Evolutionary conservation across 2,888 invertebrate genomes (phyloP), one percentile per base, ranked within the genome.

Genomic region (Agrotis segetum): DNA sequence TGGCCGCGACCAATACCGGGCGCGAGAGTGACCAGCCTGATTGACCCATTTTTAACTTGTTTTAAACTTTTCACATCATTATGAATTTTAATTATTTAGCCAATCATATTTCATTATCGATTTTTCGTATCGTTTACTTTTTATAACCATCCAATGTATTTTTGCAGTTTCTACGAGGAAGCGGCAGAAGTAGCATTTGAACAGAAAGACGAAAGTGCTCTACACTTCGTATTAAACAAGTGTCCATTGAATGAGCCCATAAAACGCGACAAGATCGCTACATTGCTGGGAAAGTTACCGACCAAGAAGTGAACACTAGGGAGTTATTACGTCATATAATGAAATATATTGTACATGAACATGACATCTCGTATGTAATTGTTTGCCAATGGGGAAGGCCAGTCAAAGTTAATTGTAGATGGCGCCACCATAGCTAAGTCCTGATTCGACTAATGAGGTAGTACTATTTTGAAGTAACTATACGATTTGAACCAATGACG

Each of bases 161-260:
- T 58, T 79, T 72, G 60, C 92, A 98, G 98, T 64, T 97, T 97
- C 91, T 97, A 97, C 79, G 97, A 97, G 79, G 98, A 98, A 89
- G 99, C 98, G 11, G 98, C 98, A 0, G 97, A 97, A 85, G 96
- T 97, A 47, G 98, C 98, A 0, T 97, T 97, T 84, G 98, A 98
- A 74, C 98, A 98, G 88, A 97, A 97, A 84, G 98, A 99, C 91
- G 90, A 96, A 21, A 97, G 97, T 70, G 97, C 97, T 1, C 94
- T 99, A 5, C 91, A 96, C 19, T 97, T 97, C 82, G 97, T 98
- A 1, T 97, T 97, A 85, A 96, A 97, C 77, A 97, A 97, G 87
- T 97, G 97, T 83, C 96, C 96, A 0, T 17, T 87, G 5, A 84
- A 84, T 3, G 94, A 96, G 44, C 55, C 85, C 0, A 81, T 76